Evolutionary conservation across 2,113 vertebrate genomes (phyloP), one percentile per base, ranked within the genome.

Genomic region (Mormyrus lacerda): DNA sequence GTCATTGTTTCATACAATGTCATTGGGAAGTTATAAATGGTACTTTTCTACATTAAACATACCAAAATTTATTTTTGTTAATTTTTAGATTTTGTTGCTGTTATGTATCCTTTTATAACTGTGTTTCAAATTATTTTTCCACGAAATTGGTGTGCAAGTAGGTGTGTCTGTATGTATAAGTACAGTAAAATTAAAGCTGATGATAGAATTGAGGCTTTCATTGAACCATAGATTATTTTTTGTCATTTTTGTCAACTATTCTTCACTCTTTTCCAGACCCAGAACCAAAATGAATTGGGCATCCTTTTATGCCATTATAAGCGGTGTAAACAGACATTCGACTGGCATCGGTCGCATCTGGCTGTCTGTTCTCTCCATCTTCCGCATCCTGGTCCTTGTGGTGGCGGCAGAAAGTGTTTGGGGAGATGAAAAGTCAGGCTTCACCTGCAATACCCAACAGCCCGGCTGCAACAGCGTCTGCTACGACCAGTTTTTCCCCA

Each of bases 321-420:
- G 98, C 1, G 98, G 98, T 1, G 97, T 99, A 95, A 99, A 99
- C 94, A 97, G 98, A 93, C 97, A 99, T 91, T 99, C 98, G 4
- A 99, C 98, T 0, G 97, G 98, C 91, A 98, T 99, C 0, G 98
- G 98, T 45, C 97, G 98, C 88, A 96, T 99, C 73, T 99, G 98
- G 98, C 96, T 99, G 44, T 99, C 98, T 0, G 98, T 99, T 94
- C 98, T 99, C 94, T 99, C 99, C 95, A 98, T 99, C 93, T 99
- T 99, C 94, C 95, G 98, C 42, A 99, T 99, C 90, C 95, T 99
- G 96, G 98, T 99, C 92, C 94, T 99, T 91, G 98, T 99, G 91
- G 98, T 99, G 65, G 98, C 98, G 0, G 98, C 98, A 0, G 98
- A 99, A 93, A 99, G 97, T 0, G 98, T 99, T 39, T 99, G 98